A percentile compares a stretch with the other conserved stretches of the same genome.
These are phyloP conservation scores for Echinops telfairi DNA, from an alignment of 2,113 vertebrate species.

Conservation along the genomic window DNA sequence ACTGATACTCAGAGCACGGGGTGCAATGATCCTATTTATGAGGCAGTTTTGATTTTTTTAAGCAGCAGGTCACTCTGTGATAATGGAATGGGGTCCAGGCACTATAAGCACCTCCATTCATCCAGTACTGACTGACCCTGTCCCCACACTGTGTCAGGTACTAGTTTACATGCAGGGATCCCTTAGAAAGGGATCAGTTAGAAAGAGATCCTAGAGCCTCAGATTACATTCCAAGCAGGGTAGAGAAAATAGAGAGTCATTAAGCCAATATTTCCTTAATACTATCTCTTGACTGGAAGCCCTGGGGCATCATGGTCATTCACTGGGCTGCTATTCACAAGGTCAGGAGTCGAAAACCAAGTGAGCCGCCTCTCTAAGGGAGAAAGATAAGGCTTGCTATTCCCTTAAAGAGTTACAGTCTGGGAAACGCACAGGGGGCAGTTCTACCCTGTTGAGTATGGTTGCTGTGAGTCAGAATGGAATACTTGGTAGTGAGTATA, in stretches of 20 bases:
- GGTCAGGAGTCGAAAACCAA: too few species aligned
- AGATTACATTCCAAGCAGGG: not conserved
- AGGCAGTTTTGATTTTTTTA: not conserved
- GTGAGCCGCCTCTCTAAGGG: too few species aligned
- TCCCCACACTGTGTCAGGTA: not conserved
- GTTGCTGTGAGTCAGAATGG: too few species aligned
- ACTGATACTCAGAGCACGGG: not conserved
- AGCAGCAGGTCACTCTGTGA: accelerated
- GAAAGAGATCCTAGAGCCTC: not conserved
- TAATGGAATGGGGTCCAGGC: accelerated
- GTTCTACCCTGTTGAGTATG: too few species aligned
- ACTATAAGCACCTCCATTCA: accelerated
- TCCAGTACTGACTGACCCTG: accelerated
- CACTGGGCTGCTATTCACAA: too few species aligned
- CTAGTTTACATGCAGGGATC: too few species aligned
- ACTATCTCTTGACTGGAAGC: not conserved
- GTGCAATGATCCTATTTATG: too few species aligned
- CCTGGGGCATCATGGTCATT: too few species aligned
- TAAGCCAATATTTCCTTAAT: not conserved
- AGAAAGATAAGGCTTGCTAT: too few species aligned
- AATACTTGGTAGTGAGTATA: too few species aligned
- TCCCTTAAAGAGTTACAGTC: too few species aligned
- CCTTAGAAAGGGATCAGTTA: not conserved
- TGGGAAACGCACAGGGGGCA: too few species aligned
- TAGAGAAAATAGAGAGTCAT: not conserved